Evolutionary conservation across 2,888 invertebrate species (phyloP), one percentile per base, ranked within the genome.

Genomic region (Xylocampa areola): DNA sequence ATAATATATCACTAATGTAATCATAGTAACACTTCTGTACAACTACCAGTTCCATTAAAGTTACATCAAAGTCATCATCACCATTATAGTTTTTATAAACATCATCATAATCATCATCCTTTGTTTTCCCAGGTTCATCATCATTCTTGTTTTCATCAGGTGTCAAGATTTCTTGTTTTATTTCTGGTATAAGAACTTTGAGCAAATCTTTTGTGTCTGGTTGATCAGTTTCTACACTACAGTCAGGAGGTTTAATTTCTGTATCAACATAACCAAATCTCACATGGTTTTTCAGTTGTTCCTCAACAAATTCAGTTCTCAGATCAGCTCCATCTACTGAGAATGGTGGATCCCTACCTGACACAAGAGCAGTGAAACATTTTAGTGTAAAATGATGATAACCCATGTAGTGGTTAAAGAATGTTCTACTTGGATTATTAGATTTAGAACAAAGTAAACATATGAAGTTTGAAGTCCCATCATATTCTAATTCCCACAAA

Each of bases 391-490:
- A 89, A 62, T 90, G 92, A 51, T 94, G 94, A 51, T 79, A 90
- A 0, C 92, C 89, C 87, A 94, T 91, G 50, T 85, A 94, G 62
- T 94, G 94, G 55, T 87, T 88, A 35, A 91, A 90, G 66, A 92
- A 93, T 30, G 83, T 84, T 7, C 80, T 74, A 1, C 80, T 68
- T 11, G 76, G 48, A 44, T 86, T 86, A 54, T 86, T 84, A 2
- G 86, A 60, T 71, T 91, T 93, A 0, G 85, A 82, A 62, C 94
- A 94, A 1, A 94, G 81, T 25, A 87, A 61, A 55, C 94, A 94
- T 0, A 80, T 39, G 54, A 91, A 94, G 52, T 83, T 90, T 3
- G 79, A 76, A 4, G 74, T 69, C 0, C 80, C 83, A 27, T 87
- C 88, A 59, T 77, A 82, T 33, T 90, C 90, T 23, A 90, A 58